Base-by-base conservation (phyloP, 2,797 vertebrate genomes). In the Graptemys geographica region DNA sequence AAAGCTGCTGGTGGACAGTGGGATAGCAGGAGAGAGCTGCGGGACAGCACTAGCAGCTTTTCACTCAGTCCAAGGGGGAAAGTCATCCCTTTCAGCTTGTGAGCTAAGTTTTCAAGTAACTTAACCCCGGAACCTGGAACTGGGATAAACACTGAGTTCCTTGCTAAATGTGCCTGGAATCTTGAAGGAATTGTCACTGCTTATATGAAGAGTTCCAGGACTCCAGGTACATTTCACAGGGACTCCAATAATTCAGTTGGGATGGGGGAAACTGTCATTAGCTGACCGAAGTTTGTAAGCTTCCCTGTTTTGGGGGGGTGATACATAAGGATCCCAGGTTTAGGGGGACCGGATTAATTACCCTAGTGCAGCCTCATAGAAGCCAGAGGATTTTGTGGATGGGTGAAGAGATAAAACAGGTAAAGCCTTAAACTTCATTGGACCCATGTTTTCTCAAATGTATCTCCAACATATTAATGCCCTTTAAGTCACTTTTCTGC, bases 161-260 rank as follows among this genome's bases (percentile, higher is more conserved):
- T 16, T 41, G 69, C 11, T 76, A 44, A 47, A 44, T 27, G 41
- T 44, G 37, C 72, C 23, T 76, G 23, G 23, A 76, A 44, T 27
- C 23, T 47, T 44, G 25, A 76, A 44, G 3, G 25, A 76, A 47
- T 7, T 13, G 72, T 27, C 25, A 7, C 41, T 47, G 72, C 90
- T 89, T 72, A 86, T 81, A 92, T 92, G 41, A 89, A 86, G 96
- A 96, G 97, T 96, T 65, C 72, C 82, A 79, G 52, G 82, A 37
- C 80, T 44, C 57, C 0, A 3, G 53, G 81, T 87, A 12, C 33
- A 56, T 55, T 76, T n/a, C 83, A 4, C 12, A 79, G 33, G 18
- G 56, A 16, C 49, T 93, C 84, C 79, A 76, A 83, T 79, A 87
- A 44, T 79, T 8, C 56, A 57, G 21, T 1, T 69, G 33, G 62